Evolutionary conservation across 1,140 invertebrate species (phyloP), one percentile per base, ranked within the genome.

Genomic region (Calliphora vicina): DNA sequence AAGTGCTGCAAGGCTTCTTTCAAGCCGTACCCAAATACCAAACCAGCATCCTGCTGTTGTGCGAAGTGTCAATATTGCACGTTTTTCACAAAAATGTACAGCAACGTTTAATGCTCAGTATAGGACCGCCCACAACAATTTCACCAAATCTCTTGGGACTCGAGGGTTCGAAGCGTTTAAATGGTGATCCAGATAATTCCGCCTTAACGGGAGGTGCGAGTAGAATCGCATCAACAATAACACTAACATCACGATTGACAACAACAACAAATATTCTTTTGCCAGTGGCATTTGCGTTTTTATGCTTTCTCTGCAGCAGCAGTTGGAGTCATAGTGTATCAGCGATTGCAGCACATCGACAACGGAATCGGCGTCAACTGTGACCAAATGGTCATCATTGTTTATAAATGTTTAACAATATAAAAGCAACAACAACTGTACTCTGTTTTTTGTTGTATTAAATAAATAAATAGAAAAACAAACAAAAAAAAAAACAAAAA

Each of bases 181-280:
- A 89, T 82, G 89, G 89, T 23, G 89, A 91, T 86, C 90, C 90
- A 25, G 90, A 91, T 80, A 91, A 91, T 67, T 91, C 90, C 29
- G 87, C 90, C 15, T 85, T 90, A 1, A 90, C 89, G 23, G 89
- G 89, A 23, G 85, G 87, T 43, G 87, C 87, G 0, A 85, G 80
- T 35, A 81, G 87, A 88, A 86, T 26, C 23, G 17, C 61, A 87
- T 8, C 1, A 35, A 86, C 87, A 85, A 86, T 85, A 85, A 82
- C 86, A 82, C 27, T 61, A 61, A 35, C 35, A 35, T 8, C 35
- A 35, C 35, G 10, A 6, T 35, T 35, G 35, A 5, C 35, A 35
- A 17, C 27, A 35, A 74, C 84, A 87, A 85, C 86, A 86, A 67
- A 20, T 25, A 25, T 67, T 10, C 25, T 78, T 12, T 23, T 78